Conservation (phyloP, 2,888 invertebrate species). For the Oxyteleia sp. region DNA sequence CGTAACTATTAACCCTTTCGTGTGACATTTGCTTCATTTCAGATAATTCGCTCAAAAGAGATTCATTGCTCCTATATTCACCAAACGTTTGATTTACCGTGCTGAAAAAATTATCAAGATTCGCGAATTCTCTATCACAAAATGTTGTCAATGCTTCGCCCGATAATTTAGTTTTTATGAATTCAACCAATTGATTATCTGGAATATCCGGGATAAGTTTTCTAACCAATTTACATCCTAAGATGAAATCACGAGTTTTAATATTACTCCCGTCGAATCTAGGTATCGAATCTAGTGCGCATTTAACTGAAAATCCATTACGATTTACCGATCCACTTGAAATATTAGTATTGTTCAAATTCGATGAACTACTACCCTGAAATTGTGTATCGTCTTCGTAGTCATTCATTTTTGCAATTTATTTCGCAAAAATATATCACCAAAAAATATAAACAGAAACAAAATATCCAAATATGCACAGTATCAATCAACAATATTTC, state of each 20-base stretch:
- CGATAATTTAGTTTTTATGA: neutral
- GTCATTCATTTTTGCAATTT: too few species aligned
- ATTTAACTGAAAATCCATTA: too few species aligned
- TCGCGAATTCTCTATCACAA: neutral
- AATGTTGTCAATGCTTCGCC: conserved; percentile 10
- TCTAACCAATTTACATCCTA: neutral
- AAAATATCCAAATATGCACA: too few species aligned
- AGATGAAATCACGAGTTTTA: conserved; percentile 1
- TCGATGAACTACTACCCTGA: too few species aligned
- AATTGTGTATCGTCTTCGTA: too few species aligned
- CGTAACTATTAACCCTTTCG: conserved; percentile 1
- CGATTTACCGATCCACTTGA: too few species aligned
- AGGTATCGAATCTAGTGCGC: conserved; percentile 13
- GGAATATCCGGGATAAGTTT: neutral
- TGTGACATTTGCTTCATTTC: neutral
- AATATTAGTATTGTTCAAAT: too few species aligned
- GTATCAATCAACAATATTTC: too few species aligned
- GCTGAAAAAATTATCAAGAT: neutral
- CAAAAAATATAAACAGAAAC: too few species aligned
- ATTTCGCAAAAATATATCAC: too few species aligned
- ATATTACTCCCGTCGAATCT: neutral
- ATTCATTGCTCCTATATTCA: neutral
- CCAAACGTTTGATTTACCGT: neutral
- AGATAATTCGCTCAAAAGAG: neutral
- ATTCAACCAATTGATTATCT: neutral